phyloP scores from a whole-genome alignment of 2,797 vertebrate species.

The Cetoscarus ocellatus region DNA sequence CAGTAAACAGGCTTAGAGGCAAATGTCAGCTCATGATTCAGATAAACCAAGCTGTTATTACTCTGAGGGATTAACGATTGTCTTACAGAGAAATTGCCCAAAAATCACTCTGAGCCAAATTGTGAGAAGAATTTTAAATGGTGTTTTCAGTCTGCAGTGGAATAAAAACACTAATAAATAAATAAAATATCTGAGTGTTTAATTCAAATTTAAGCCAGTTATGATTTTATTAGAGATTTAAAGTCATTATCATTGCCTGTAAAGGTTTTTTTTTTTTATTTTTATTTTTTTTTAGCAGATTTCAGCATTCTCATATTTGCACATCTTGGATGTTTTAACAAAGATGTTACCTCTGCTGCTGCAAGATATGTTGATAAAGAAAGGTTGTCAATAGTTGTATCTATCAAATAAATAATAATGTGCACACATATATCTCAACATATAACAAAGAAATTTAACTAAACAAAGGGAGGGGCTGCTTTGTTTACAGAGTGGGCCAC shows the following conservation, averaged over 20 bases:
- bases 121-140: constrained; percentile 1
- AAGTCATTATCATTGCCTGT: no score
- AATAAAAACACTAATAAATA: not conserved
- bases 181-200: not conserved
- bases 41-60: constrained; percentile 40
- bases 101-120: not conserved
- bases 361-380: not conserved
- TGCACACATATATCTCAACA: not conserved
- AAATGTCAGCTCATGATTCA: constrained; percentile 51
- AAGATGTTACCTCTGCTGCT: no score
- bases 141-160: not conserved
- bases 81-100: constrained; percentile 23
- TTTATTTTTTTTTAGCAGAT: no score
- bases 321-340: no score
- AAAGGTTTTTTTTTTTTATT: no score
- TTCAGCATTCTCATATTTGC: no score
- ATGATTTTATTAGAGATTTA: not conserved
- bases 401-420: not conserved
- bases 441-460: not conserved
- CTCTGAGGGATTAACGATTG: constrained; percentile 40
- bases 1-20: constrained; percentile 36
- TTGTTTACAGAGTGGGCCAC: no score
- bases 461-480: not conserved
- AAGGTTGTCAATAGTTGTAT: not conserved
- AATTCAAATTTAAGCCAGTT: not conserved